Evolutionary conservation across 2,888 invertebrate genomes (phyloP), one percentile per base, ranked within the genome.

Genomic region (Mactromeris polynyma): DNA sequence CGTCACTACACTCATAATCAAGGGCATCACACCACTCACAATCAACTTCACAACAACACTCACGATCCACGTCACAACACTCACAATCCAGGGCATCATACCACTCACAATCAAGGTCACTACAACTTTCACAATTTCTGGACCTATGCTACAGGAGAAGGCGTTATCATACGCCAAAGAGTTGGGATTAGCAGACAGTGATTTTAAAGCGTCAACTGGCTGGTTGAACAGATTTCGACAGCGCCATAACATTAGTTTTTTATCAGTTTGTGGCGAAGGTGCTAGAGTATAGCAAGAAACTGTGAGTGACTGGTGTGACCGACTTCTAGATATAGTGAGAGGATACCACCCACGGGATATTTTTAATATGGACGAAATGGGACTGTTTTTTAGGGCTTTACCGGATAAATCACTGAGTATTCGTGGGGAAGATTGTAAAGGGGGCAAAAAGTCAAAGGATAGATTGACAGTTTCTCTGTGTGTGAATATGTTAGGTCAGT

Each of bases 161-260:
- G 80, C 85, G 7, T 1, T 73, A 0, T 3, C 14, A 2, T 86
- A 81, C 31, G 73, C 86, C 0, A 4, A n/a, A 0, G 86, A 86
- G 11, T 21, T 86, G n/a, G 33, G 26, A 0, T 46, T 81, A 2
- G 33, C 84, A 26, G 51, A 19, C 4, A 3, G 2, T 14, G 73
- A 82, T 6, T 93, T 94, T 83, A 92, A 93, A 58, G 93, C 93
- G n/a, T 90, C n/a, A 21, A 94, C 90, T 54, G 94, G 94, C 11
- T 94, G 93, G 94, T 89, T 93, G 1, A 89, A 82, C 14, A 64
- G 88, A 31, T 94, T 94, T 79, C 64, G 81, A 3, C 73, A 86
- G 26, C 78, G 93, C 31, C 89, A 93, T 82, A 91, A 89, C 79
- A 92, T 94, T 17, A 64, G 17, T n/a, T 81, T 83, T 79, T 54